These are phyloP conservation scores for Hipparchia semele DNA, from an alignment of 2,888 invertebrate genomes.

Conservation along the genomic window DNA sequence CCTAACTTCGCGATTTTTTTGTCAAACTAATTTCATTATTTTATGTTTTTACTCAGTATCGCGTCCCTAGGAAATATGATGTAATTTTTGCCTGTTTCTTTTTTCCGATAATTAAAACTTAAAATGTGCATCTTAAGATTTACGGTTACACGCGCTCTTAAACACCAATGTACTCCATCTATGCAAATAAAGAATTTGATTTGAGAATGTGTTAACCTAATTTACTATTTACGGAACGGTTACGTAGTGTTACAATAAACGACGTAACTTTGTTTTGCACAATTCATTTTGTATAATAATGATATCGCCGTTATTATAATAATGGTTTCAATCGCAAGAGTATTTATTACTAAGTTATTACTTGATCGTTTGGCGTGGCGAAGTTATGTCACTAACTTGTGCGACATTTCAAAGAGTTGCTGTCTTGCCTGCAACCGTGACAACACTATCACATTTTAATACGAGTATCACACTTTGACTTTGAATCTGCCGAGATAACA, in stretches of 20 bases:
- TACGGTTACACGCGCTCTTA: no score
- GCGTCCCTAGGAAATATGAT: no score
- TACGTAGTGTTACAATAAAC: not conserved
- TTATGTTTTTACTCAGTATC: no score
- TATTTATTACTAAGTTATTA: conserved; percentile 15
- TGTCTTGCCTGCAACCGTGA: not conserved
- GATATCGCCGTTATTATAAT: conserved; percentile 6
- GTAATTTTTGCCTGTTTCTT: no score
- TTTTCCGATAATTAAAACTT: no score
- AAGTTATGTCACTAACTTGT: conserved; percentile 6
- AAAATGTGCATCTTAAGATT: no score
- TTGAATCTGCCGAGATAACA: not conserved
- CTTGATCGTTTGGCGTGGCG: conserved; percentile 3
- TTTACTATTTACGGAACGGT: not conserved
- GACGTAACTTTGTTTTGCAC: not conserved
- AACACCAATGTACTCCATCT: no score
- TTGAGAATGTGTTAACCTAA: no score
- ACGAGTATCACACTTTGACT: not conserved
- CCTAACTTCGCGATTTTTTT: no score
- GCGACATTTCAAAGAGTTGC: not conserved
- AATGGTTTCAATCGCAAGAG: not conserved
- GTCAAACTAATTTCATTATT: no score
- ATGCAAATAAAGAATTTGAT: no score
- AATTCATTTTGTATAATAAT: not conserved
- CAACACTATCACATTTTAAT: conserved; percentile 11